Base-by-base conservation (phyloP, 2,888 invertebrate species). In the Oconnorella tubifera region DNA sequence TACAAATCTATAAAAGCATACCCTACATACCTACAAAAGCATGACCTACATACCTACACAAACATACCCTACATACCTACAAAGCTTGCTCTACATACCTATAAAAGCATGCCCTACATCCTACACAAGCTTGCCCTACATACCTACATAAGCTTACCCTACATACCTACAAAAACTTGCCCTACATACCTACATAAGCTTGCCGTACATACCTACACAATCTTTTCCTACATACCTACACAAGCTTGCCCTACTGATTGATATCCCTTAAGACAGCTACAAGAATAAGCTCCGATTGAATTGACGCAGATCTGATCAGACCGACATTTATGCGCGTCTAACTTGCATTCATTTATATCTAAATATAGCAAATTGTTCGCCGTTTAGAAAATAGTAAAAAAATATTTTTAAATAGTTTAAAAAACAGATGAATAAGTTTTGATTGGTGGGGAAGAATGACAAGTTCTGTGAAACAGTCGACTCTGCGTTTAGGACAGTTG, bases 341-440 rank as follows among this genome's bases (percentile, higher is more conserved):
- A 66, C 2, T 62, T 49, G 70, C 82, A 82, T 68, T 82, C 82
- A 73, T 82, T 76, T 14, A 77, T 70, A 71, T 82, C 82, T 82
- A 65, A 32, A 69, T 65, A 14, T 25, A 57, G 32, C n/a, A n/a
- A n/a, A n/a, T n/a, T n/a, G n/a, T n/a, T n/a, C n/a, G n/a, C n/a
- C n/a, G n/a, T n/a, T n/a, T n/a, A n/a, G n/a, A n/a, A n/a, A n/a
- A n/a, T n/a, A n/a, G n/a, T n/a, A n/a, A n/a, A n/a, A n/a, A n/a
- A n/a, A n/a, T n/a, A n/a, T n/a, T n/a, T n/a, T n/a, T n/a, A n/a
- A n/a, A n/a, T n/a, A n/a, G n/a, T n/a, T n/a, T n/a, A n/a, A n/a
- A n/a, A n/a, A n/a, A n/a, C n/a, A n/a, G n/a, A n/a, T n/a, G n/a
- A n/a, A n/a, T n/a, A n/a, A n/a, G n/a, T n/a, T n/a, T n/a, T n/a